Percentiles rank a stretch among this genome's conserved stretches.
Evolutionary conservation across 2,888 invertebrate genomes (phyloP).

Genomic region (Platerodrilus igneus): DNA sequence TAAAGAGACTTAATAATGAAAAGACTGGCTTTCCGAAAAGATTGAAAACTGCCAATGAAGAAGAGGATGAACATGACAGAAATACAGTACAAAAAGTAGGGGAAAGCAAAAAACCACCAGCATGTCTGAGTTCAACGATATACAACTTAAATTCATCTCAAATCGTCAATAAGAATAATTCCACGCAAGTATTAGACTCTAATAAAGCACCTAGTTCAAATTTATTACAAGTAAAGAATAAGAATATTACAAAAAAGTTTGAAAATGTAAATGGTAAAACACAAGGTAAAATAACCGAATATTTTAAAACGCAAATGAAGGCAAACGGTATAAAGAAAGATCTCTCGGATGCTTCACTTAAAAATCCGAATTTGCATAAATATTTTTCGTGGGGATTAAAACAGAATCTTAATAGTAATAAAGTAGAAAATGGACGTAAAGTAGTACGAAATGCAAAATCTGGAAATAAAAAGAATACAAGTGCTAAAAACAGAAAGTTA

Average conservation of each 20-base stretch:
- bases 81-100: slow-evolving; percentile 18
- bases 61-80: slow-evolving; percentile 19
- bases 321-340: slow-evolving; percentile 47
- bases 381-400: slow-evolving; percentile 35
- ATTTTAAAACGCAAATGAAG: slow-evolving; percentile 80
- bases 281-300: slow-evolving; percentile 81
- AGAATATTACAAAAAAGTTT: slow-evolving; percentile 18
- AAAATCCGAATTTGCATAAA: slow-evolving; percentile 27
- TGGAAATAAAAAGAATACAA: slow-evolving; percentile 38
- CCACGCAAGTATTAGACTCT: slow-evolving; percentile 20
- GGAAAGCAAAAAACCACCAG: slow-evolving; percentile 39
- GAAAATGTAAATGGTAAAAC: slow-evolving; percentile 38
- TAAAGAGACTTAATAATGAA: slow-evolving; percentile 29
- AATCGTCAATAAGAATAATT: slow-evolving; percentile 15
- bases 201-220: slow-evolving; percentile 33
- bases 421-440: slow-evolving; percentile 34
- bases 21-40: slow-evolving; percentile 38
- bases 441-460: slow-evolving; percentile 42
- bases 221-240: slow-evolving; percentile 22
- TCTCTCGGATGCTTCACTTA: slow-evolving; percentile 29
- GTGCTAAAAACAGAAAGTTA: slow-evolving; percentile 36
- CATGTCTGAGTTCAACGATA: slow-evolving; percentile 33
- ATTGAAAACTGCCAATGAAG: slow-evolving; percentile 32
- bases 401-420: slow-evolving; percentile 23
- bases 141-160: slow-evolving; percentile 16